Base-by-base conservation (phyloP, 2,888 invertebrate species). In the Cylloceria caligata region DNA sequence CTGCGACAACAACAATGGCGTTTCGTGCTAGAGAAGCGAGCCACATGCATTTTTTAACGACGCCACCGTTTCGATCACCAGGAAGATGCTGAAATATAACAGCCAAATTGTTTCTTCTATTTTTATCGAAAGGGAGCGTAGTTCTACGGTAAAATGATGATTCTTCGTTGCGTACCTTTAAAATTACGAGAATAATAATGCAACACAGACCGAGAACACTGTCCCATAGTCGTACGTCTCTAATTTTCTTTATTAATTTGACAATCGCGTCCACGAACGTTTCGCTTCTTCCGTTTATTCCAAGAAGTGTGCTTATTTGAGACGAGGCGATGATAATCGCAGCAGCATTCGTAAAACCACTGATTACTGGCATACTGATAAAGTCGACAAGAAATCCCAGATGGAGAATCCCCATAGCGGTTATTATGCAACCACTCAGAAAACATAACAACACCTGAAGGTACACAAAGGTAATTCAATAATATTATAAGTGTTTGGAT, bases 1-100 rank as follows among this genome's bases (percentile, higher is more conserved):
- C 96, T 0, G 94, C 89, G 69, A 97, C 93, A 21, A 98, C 97
- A 1, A 96, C 95, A 13, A 97, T 91, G 0, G 97, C 97, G 93
- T 98, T 98, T 76, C 97, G 94, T 0, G 96, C 96, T 27, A 97
- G 93, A 0, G 96, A 95, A 13, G 95, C 86, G 80, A 96, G 93
- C 95, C 96, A 96, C 85, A 95, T 93, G 9, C 93, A 87, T 88
- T 94, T 94, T 86, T 94, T 88, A n/a, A 93, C 91, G 69, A 91
- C 91, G 36, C 93, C 94, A 49, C 91, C 94, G 87, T 36, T 88
- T 86, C 88, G 91, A 86, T 88, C 89, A 5, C 91, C 91, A 0
- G 86, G 93, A 87, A 86, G 91, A 90, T 89, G 93, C 93, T 87
- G 86, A 85, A 34, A 62, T 49, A 21, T 16, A 27, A 60, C 45